Evolutionary conservation across 2,797 vertebrate genomes (phyloP).

Genomic region (Leptatherina wallacei): DNA sequence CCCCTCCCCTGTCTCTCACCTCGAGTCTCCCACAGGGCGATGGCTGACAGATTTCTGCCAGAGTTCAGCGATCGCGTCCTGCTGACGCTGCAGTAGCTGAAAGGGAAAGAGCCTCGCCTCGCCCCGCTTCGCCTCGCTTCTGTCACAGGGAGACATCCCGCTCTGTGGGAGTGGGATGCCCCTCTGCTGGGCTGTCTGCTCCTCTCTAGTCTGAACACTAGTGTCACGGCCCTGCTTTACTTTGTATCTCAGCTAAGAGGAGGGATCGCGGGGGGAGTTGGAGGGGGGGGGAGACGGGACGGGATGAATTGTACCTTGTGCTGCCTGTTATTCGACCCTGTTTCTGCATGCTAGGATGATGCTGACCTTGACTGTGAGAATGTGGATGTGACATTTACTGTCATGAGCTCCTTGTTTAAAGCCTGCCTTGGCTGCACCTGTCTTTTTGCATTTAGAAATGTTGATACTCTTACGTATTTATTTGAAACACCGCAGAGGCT

Average conservation of each 20-base stretch:
- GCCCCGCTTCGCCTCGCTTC: neutral
- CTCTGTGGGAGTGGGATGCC: slow-evolving; percentile 55
- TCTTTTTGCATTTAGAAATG: slow-evolving; percentile 25
- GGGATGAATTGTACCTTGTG: slow-evolving; percentile 45
- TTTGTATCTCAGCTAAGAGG: slow-evolving; percentile 30
- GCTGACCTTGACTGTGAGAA: slow-evolving; percentile 42
- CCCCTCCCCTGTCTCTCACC: slow-evolving; percentile 25
- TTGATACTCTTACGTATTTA: slow-evolving; percentile 45
- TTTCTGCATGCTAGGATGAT: slow-evolving; percentile 67
- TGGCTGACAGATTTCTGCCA: slow-evolving; percentile 41
- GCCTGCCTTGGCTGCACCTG: slow-evolving; percentile 29
- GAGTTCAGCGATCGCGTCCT: slow-evolving; percentile 33
- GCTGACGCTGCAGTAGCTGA: slow-evolving; percentile 44
- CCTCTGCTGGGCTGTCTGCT: slow-evolving; percentile 60
- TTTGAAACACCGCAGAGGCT: slow-evolving; percentile 26
- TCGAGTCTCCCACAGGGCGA: slow-evolving; percentile 25
- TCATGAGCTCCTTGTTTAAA: slow-evolving; percentile 38
- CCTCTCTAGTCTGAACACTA: slow-evolving; percentile 52
- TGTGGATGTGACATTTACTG: slow-evolving; percentile 47
- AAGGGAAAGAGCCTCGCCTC: slow-evolving; percentile 19
- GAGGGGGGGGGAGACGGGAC: neutral
- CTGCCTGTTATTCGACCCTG: slow-evolving; percentile 56
- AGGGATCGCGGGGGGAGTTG: slow-evolving; percentile 13
- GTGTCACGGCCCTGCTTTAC: slow-evolving; percentile 44
- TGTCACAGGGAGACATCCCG: slow-evolving; percentile 48